These are phyloP conservation scores for Oreochromis mossambicus DNA, from an alignment of 2,797 vertebrate species.

Conservation along the genomic window DNA sequence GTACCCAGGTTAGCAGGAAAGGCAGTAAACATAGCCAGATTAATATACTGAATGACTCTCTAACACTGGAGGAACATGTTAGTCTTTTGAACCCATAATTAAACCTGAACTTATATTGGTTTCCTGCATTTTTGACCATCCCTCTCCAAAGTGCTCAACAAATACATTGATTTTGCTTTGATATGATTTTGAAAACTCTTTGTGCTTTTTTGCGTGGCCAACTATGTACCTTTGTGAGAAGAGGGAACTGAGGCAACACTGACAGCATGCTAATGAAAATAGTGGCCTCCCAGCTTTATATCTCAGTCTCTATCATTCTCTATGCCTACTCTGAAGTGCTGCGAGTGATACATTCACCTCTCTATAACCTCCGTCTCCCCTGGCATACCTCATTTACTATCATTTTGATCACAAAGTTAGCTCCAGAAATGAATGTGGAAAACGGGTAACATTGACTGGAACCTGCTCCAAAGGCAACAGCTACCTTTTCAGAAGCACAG, in stretches of 20 bases:
- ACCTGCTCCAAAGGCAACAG: constrained; percentile 29
- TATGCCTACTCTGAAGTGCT: constrained; percentile 10
- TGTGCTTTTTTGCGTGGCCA: neutral
- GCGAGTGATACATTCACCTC: constrained; percentile 23
- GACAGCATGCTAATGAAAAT: constrained; percentile 27
- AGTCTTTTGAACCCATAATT: neutral
- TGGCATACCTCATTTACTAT: constrained; percentile 48
- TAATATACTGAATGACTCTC: neutral
- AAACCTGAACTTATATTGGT: neutral
- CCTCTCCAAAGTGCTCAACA: neutral
- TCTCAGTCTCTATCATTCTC: constrained; percentile 19
- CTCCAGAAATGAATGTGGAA: constrained; percentile 11
- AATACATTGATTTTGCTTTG: constrained; percentile 19
- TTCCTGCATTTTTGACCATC: neutral
- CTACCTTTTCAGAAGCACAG: constrained; percentile 44
- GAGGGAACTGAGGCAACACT: neutral
- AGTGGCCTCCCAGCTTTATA: neutral
- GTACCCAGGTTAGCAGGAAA: neutral
- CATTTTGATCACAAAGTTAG: constrained; percentile 49
- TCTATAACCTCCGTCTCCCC: constrained; percentile 26
- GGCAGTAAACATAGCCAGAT: neutral
- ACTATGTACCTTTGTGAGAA: neutral
- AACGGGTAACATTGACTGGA: constrained; percentile 23
- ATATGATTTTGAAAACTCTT: constrained; percentile 15
- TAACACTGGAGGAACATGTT: neutral